These are phyloP conservation scores for Turnix velox DNA, from an alignment of 2,113 vertebrate species.

Conservation along the genomic window DNA sequence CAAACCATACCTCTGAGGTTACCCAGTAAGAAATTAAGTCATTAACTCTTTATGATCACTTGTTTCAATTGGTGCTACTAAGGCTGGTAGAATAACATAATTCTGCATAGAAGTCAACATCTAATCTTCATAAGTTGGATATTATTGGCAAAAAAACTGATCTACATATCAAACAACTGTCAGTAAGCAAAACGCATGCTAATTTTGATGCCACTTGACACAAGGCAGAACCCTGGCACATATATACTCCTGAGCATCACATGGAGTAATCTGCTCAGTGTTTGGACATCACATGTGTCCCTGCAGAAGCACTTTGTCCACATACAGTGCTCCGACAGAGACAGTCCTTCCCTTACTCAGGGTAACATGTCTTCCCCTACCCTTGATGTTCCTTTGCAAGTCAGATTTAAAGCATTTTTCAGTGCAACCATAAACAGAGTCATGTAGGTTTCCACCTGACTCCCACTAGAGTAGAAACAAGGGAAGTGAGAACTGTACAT, in stretches of 20 bases:
- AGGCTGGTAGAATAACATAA: neutral
- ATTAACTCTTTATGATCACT: neutral
- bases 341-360: neutral
- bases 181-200: accelerated
- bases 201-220: neutral
- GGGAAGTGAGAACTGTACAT: neutral
- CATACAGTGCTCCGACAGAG: accelerated
- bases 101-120: neutral
- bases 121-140: neutral
- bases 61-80: neutral
- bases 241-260: accelerated
- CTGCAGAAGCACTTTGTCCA: neutral
- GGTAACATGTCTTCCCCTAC: neutral
- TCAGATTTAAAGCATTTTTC: neutral
- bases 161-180: neutral
- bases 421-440: neutral
- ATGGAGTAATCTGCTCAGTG: neutral
- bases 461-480: neutral
- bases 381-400: neutral
- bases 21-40: neutral
- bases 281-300: neutral
- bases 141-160: neutral
- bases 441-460: accelerated
- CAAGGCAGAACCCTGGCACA: neutral
- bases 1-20: neutral